Evolutionary conservation across 2,797 vertebrate genomes (phyloP), one percentile per base, ranked within the genome.

Genomic region (Spinus olivaceus): DNA sequence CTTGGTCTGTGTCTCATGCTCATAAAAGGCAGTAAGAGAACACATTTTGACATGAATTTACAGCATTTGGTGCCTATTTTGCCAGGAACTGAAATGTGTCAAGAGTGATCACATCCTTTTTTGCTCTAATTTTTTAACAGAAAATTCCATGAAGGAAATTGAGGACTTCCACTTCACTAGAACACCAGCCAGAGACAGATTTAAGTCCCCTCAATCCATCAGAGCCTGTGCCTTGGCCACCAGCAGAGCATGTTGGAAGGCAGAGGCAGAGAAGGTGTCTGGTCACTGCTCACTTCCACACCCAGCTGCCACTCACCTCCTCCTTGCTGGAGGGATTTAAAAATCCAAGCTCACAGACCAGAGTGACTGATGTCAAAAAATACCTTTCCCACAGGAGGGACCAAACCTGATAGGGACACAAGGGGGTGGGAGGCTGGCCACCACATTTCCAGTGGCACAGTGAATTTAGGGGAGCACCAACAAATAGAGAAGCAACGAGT

Each of bases 321-420:
- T 24, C n/a, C 2, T 0, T 2, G 2, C 30, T 32, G 50, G 37
- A 41, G 32, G 11, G 2, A 2, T 23, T 13, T 1, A 0, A 66
- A 64, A 18, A 66, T 33, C 53, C 3, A 0, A 41, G 21, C 20
- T 54, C 41, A 51, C 37, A 39, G 39, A 19, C 4, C 24, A 74
- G 61, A 59, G 28, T 2, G 6, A 41, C 9, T 37, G 23, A 20
- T 39, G 39, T 19, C 10, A 49, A 57, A n/a, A 61, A 61, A 42
- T 6, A 53, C 14, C 11, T 17, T 67, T 61, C 27, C 37, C 17
- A 81, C 9, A 28, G 17, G 12, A 57, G 3, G 9, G 14, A 79
- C 23, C 9, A 88, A 84, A 74, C 6, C 4, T 3, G 0, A 16
- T 1, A 41, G 27, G 8, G 69, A 22, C 13, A 74, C 8, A 61